Base-by-base conservation (phyloP, 2,113 vertebrate genomes). In the Chlamydotis undulata region DNA sequence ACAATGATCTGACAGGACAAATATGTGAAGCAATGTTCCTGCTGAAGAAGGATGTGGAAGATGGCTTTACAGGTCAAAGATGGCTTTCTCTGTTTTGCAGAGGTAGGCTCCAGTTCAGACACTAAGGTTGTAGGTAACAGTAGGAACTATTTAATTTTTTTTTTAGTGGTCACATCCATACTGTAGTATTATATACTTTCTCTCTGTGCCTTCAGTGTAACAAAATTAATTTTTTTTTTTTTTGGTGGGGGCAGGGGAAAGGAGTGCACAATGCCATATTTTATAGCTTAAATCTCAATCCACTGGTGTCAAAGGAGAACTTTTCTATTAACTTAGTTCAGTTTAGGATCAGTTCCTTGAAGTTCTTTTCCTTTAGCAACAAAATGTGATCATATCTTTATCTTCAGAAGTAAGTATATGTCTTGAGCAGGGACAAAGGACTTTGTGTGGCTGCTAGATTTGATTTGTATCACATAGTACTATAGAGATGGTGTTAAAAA, bases 401-500 rank as follows among this genome's bases (percentile, higher is more conserved):
- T 68, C 6, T 26, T 60, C 64, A 71, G 39, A 78, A 78, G 16
- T 23, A 61, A 26, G 15, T 89, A 83, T 18, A 47, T 49, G 14
- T 6, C 64, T 83, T 81, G 43, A 63, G 8, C 39, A 71, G 26
- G 28, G 26, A 86, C 83, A 86, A 81, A 81, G 15, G 22, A 22
- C 23, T 89, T 80, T 49, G n/a, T 50, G 43, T 35, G 25, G 17
- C 64, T 89, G 43, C 49, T 89, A 25, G 64, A 39, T 88, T 87
- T 87, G 33, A 93, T 86, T 91, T 83, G 31, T 59, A 74, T 83
- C 71, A 61, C 53, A 65, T 2, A 87, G 25, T 68, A 65, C 55
- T 74, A 57, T 8, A 53, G n/a, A 91, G 37, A 74, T 59, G 47
- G 55, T 77, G 41, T 91, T 90, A 92, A 83, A 96, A 93, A 95